Conservation (phyloP, 2,113 vertebrate genomes). For the Pardalotus punctatus region DNA sequence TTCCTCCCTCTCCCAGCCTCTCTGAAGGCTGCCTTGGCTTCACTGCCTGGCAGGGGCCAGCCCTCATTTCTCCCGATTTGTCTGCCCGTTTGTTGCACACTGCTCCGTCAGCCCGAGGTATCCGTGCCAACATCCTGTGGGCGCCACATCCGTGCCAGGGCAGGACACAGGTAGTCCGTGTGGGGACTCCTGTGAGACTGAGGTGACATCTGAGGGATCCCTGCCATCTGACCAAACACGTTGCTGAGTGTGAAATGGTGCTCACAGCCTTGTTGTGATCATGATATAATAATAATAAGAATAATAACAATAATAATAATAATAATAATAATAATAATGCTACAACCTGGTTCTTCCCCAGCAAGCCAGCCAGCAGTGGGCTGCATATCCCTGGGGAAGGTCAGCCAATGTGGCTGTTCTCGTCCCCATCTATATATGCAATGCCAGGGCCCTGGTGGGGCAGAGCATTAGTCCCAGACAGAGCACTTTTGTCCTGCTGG, state of each 20-base stretch:
- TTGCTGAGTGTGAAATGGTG: not conserved
- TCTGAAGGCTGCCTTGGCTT: not conserved
- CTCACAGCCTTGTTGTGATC: fast-evolving
- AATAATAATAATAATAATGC: not conserved
- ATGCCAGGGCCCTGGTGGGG: not conserved
- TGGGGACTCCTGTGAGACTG: not conserved
- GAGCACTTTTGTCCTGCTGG: not conserved
- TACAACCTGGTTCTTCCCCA: not conserved
- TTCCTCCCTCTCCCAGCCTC: not conserved
- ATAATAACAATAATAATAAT: not conserved
- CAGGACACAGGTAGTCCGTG: fast-evolving
- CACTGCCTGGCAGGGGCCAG: not conserved
- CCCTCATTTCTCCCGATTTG: not conserved
- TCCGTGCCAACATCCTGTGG: not conserved
- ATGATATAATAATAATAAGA: not conserved
- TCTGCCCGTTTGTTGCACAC: not conserved
- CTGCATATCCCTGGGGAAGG: not conserved
- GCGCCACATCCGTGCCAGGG: not conserved
- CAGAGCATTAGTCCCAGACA: not conserved
- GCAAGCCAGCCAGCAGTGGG: not conserved
- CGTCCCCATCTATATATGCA: fast-evolving
- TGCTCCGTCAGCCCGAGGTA: not conserved
- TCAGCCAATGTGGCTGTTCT: not conserved
- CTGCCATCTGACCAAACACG: fast-evolving
- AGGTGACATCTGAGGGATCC: not conserved